phyloP scores from a whole-genome alignment of 2,113 vertebrate species.

The Limnothrissa miodon region DNA sequence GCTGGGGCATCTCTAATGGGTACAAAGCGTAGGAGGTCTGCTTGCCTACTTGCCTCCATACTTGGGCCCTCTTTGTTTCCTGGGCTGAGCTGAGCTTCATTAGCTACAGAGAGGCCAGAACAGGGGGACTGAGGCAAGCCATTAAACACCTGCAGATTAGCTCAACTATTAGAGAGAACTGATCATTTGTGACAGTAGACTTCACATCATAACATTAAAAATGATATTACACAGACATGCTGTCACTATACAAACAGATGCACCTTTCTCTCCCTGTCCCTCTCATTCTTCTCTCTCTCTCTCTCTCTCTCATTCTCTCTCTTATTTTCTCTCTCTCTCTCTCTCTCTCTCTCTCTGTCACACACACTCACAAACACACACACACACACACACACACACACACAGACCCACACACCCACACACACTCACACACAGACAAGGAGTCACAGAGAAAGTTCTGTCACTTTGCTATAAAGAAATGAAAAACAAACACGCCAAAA shows the following conservation, averaged over 20 bases:
- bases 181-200: neutral
- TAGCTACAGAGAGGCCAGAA: neutral
- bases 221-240: neutral
- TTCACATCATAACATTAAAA: neutral
- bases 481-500: neutral
- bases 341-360: too few relatives aligned
- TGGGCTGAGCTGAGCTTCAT: neutral
- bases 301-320: too few relatives aligned
- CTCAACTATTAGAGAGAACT: neutral
- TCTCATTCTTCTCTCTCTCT: too few relatives aligned
- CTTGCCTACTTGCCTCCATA: neutral
- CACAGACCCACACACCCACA: constrained; percentile 33
- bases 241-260: constrained; percentile 64
- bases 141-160: neutral
- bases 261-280: constrained; percentile 61
- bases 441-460: neutral
- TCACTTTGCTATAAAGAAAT: neutral
- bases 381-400: too few relatives aligned
- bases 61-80: neutral
- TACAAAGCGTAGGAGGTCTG: neutral
- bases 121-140: neutral
- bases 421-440: neutral
- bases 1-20: neutral
- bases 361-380: too few relatives aligned
- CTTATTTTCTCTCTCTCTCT: too few relatives aligned